Percentiles rank a stretch among this genome's conserved stretches.
Evolutionary conservation across 2,113 vertebrate genomes (phyloP).

Genomic region (Scalopus aquaticus): DNA sequence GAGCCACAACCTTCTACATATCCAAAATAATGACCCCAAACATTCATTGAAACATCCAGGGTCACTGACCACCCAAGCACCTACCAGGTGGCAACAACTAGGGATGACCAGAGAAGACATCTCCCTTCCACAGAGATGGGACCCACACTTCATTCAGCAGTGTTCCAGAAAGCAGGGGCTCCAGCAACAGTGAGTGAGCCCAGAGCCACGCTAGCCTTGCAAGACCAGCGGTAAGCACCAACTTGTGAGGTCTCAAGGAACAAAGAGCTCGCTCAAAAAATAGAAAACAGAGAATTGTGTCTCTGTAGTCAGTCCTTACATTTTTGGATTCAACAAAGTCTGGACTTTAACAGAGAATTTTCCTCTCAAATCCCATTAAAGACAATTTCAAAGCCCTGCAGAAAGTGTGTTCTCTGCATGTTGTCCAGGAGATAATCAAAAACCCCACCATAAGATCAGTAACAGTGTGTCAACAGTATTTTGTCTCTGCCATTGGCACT

Average conservation of each 20-base stretch:
- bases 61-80: background rate
- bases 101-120: background rate
- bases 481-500: background rate
- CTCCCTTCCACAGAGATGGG: background rate
- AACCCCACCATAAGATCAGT: background rate
- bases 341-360: background rate
- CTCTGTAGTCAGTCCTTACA: background rate
- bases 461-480: background rate
- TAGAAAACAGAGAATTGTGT: background rate
- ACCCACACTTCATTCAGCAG: background rate
- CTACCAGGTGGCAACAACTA: background rate
- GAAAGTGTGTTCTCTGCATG: background rate
- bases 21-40: background rate
- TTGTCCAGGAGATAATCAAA: background rate
- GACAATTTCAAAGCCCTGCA: background rate
- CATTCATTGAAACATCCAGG: background rate
- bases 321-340: background rate
- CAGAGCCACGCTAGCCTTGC: background rate
- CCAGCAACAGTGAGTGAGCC: background rate
- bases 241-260: background rate
- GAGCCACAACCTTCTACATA: background rate
- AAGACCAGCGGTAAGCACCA: rapidly evolving
- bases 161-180: background rate
- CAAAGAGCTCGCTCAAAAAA: background rate
- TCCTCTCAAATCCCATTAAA: background rate